These are phyloP conservation scores for Colistium nudipinnis DNA, from an alignment of 2,113 vertebrate species.

Conservation along the genomic window DNA sequence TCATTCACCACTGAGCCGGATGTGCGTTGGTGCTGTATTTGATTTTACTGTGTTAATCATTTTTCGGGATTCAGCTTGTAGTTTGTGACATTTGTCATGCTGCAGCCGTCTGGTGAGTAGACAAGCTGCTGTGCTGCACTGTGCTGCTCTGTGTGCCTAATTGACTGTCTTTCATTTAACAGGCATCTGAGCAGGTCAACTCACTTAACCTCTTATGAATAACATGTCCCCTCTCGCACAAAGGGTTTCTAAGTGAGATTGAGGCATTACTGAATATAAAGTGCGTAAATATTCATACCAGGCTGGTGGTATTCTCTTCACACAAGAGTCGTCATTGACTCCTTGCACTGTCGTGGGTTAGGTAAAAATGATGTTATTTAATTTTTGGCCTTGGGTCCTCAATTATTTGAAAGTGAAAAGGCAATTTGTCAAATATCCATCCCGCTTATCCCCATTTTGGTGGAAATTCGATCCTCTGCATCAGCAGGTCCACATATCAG, in stretches of 20 bases:
- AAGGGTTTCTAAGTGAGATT: conserved; percentile 67
- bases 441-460: conserved; percentile 10
- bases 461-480: conserved; percentile 24
- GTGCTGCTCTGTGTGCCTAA: conserved; percentile 49
- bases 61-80: conserved; percentile 18
- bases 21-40: neutral
- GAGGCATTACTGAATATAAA: conserved; percentile 57
- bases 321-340: conserved; percentile 29
- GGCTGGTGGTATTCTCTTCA: conserved; percentile 30
- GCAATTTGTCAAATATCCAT: conserved; percentile 35
- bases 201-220: conserved; percentile 76
- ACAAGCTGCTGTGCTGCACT: conserved; percentile 44
- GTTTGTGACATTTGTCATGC: conserved; percentile 15
- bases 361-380: conserved; percentile 50
- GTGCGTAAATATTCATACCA: conserved; percentile 70
- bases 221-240: conserved; percentile 63
- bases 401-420: conserved; percentile 46
- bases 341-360: conserved; percentile 4
- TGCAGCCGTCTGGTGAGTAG: conserved; percentile 19
- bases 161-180: conserved; percentile 70
- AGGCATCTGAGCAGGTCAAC: conserved; percentile 70
- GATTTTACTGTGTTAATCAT: neutral
- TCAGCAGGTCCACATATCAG: conserved; percentile 1
- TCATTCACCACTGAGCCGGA: neutral
- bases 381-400: conserved; percentile 19